Conservation (phyloP, 2,888 invertebrate genomes). For the Platynereis dumerilii region DNA sequence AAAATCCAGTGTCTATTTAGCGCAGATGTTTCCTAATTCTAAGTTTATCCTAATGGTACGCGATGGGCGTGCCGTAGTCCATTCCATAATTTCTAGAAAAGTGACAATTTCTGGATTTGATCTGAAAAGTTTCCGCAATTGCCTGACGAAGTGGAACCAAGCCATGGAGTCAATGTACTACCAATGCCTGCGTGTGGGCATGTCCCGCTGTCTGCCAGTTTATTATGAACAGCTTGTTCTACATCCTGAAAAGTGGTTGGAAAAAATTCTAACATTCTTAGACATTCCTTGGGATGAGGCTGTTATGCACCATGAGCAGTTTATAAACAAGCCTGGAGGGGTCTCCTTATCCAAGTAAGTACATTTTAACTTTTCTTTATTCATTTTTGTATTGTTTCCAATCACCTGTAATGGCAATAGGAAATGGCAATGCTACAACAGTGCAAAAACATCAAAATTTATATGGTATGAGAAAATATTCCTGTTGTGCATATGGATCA, state of each 20-base stretch:
- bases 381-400: not conserved
- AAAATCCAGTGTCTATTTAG: constrained; percentile 94
- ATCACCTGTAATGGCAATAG: too few relatives aligned
- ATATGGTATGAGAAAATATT: too few relatives aligned
- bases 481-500: too few relatives aligned
- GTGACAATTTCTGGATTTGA: constrained; percentile 93
- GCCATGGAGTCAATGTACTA: constrained; percentile 88
- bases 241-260: constrained; percentile 87
- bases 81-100: constrained; percentile 96
- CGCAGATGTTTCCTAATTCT: constrained; percentile 94
- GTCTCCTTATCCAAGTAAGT: constrained; percentile 91
- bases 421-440: too few relatives aligned
- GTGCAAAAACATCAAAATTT: too few relatives aligned
- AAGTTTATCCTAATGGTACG: constrained; percentile 98
- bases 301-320: constrained; percentile 96
- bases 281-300: constrained; percentile 93
- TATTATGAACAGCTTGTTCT: constrained; percentile 97
- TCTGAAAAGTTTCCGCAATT: constrained; percentile 86
- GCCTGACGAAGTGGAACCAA: constrained; percentile 95
- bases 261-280: constrained; percentile 83
- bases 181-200: constrained; percentile 54
- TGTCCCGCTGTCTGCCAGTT: constrained; percentile 79
- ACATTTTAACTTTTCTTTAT: too few relatives aligned
- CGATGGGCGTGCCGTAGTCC: constrained; percentile 97
- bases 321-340: constrained; percentile 93